phyloP scores from a whole-genome alignment of 2,888 invertebrate species.

The Anoncus sp. region DNA sequence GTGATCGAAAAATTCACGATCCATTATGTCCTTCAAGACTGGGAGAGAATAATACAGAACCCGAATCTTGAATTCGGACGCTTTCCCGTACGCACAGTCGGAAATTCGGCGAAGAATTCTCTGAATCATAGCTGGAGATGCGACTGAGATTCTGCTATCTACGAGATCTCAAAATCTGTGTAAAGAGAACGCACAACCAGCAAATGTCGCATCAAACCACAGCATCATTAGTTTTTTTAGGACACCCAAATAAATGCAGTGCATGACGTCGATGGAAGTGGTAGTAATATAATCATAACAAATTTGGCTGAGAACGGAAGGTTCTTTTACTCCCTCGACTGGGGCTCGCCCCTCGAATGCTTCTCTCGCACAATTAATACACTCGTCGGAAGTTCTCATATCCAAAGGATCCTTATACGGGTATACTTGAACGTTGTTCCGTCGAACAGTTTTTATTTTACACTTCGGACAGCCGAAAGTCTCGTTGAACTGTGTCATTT shows the following conservation, averaged over 20 bases:
- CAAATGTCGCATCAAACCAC: slow-evolving; percentile 46
- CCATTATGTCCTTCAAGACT: slow-evolving; percentile 60
- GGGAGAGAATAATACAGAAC: slow-evolving; percentile 65
- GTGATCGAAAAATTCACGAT: slow-evolving; percentile 59
- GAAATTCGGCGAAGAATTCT: slow-evolving; percentile 55
- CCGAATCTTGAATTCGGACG: slow-evolving; percentile 63
- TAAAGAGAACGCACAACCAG: neutral
- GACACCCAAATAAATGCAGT: too few species aligned
- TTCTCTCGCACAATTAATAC: slow-evolving; percentile 14
- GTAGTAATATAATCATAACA: slow-evolving; percentile 55
- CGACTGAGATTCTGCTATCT: neutral
- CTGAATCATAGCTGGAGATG: slow-evolving; percentile 31
- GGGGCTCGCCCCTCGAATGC: slow-evolving; percentile 1
- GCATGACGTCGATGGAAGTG: slow-evolving; percentile 61
- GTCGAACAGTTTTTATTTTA: neutral
- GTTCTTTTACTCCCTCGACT: slow-evolving; percentile 58
- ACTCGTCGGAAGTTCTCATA: slow-evolving; percentile 35
- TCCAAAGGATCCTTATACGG: slow-evolving; percentile 32
- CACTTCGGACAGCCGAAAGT: slow-evolving; percentile 56
- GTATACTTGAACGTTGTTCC: slow-evolving; percentile 30
- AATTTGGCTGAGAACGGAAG: slow-evolving; percentile 46
- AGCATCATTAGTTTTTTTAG: slow-evolving; percentile 53
- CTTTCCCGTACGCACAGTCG: slow-evolving; percentile 62
- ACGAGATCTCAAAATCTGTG: neutral
- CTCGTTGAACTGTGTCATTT: slow-evolving; percentile 55